Evolutionary conservation across 2,888 invertebrate species (phyloP).

Genomic region (Eupithecia inturbata): DNA sequence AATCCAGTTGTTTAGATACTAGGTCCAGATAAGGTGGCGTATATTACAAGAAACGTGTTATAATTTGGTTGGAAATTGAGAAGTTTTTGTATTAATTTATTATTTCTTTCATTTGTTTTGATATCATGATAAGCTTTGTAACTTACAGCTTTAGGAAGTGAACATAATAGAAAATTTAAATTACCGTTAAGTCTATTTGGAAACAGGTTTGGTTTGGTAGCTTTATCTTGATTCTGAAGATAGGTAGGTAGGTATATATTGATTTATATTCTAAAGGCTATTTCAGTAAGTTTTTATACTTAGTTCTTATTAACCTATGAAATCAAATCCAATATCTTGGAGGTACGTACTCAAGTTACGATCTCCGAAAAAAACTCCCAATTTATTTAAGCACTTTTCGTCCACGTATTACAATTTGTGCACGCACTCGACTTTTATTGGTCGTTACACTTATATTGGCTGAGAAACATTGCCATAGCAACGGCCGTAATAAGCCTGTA

Average conservation of each 20-base stretch:
- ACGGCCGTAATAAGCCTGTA: constrained; percentile 37
- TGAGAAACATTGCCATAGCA: constrained; percentile 55
- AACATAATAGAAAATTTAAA: neutral
- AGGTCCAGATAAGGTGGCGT: constrained; percentile 17
- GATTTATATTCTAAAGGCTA: neutral
- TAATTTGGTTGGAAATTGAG: constrained; percentile 23
- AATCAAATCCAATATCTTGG: constrained; percentile 9
- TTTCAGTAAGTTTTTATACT: neutral
- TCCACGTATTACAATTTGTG: constrained; percentile 53
- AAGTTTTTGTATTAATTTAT: constrained; percentile 21
- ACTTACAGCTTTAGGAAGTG: neutral
- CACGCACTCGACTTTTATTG: constrained; percentile 71
- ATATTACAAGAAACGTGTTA: constrained; percentile 12
- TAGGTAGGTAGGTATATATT: neutral
- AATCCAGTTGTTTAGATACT: constrained; percentile 32
- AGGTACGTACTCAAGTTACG: constrained; percentile 36
- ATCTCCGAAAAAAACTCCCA: constrained; percentile 41
- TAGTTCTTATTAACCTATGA: neutral
- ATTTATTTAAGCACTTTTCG: constrained; percentile 43
- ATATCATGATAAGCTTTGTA: constrained; percentile 1
- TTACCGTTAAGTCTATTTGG: neutral
- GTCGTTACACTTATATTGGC: constrained; percentile 70
- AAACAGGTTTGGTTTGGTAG: neutral
- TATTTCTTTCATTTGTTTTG: constrained; percentile 11
- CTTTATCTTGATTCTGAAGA: neutral